phyloP scores from a whole-genome alignment of 2,888 invertebrate species.

The Andrena dorsata region DNA sequence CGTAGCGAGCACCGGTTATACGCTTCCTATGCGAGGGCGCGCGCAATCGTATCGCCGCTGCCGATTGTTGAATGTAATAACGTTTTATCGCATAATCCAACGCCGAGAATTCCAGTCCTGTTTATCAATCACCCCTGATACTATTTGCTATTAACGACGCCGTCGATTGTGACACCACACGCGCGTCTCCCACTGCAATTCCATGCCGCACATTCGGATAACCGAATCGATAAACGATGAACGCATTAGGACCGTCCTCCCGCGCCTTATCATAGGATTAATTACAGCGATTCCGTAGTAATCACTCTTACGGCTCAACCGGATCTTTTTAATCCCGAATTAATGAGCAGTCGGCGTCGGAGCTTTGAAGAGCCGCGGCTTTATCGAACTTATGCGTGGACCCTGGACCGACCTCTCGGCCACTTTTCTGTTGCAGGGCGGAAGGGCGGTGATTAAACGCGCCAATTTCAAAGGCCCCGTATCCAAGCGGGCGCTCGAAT shows the following conservation, averaged over 20 bases:
- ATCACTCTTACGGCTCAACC: slow-evolving; percentile 19
- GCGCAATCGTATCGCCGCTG: not conserved
- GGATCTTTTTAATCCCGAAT: slow-evolving; percentile 31
- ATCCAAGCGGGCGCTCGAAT: not conserved
- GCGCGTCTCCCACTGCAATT: slow-evolving; percentile 7
- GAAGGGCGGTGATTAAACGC: too few species aligned
- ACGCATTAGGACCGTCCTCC: slow-evolving; percentile 20
- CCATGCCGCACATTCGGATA: slow-evolving; percentile 14
- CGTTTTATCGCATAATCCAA: slow-evolving; percentile 18
- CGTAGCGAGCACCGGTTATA: not conserved
- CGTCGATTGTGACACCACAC: not conserved
- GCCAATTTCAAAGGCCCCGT: not conserved
- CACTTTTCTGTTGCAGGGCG: too few species aligned
- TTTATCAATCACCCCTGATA: slow-evolving; percentile 26
- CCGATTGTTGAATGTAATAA: slow-evolving; percentile 9
- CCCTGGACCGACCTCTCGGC: not conserved
- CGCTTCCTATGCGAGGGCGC: not conserved
- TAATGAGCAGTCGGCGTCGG: slow-evolving; percentile 9
- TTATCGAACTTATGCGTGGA: not conserved
- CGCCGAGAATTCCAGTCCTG: too few species aligned
- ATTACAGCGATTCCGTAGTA: slow-evolving; percentile 31
- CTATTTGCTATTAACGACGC: not conserved
- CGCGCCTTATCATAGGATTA: slow-evolving; percentile 37
- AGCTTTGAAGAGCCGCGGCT: not conserved
- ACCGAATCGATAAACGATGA: slow-evolving; percentile 47